Evolutionary conservation across 1,140 invertebrate genomes (phyloP).

Genomic region (Diuraphis noxia): DNA sequence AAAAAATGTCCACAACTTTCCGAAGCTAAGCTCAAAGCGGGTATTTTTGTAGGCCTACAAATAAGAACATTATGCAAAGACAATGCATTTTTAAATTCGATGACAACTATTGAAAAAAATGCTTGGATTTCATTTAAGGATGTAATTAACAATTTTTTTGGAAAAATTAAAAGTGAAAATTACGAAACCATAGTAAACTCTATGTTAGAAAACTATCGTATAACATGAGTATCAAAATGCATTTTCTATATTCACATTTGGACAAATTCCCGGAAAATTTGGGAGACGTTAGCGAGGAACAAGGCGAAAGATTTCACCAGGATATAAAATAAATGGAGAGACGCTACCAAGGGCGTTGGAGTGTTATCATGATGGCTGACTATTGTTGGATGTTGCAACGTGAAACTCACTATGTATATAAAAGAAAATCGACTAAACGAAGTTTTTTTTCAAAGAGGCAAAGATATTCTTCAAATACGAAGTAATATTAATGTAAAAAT

Average conservation of each 20-base stretch:
- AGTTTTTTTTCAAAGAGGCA: no score
- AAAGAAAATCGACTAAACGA: no score
- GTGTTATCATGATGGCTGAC: slow-evolving; percentile 57
- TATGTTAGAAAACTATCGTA: background rate
- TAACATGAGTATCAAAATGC: background rate
- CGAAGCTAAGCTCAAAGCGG: no score
- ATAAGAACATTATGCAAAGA: no score
- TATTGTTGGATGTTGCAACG: slow-evolving; percentile 57
- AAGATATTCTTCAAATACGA: no score
- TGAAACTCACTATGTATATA: background rate
- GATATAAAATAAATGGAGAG: background rate
- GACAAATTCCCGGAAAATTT: background rate
- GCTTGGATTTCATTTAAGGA: background rate
- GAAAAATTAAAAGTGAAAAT: background rate
- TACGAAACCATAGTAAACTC: background rate
- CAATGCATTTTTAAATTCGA: no score
- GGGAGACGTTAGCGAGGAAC: background rate
- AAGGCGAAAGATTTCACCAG: background rate
- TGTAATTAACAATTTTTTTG: background rate
- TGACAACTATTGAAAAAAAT: no score
- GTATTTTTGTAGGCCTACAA: no score
- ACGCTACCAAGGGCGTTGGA: no score
- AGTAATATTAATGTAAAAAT: no score
- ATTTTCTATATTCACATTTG: background rate
- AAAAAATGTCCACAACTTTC: no score